Evolutionary conservation across 2,113 vertebrate species (phyloP).

Genomic region (Mus spicilegus): DNA sequence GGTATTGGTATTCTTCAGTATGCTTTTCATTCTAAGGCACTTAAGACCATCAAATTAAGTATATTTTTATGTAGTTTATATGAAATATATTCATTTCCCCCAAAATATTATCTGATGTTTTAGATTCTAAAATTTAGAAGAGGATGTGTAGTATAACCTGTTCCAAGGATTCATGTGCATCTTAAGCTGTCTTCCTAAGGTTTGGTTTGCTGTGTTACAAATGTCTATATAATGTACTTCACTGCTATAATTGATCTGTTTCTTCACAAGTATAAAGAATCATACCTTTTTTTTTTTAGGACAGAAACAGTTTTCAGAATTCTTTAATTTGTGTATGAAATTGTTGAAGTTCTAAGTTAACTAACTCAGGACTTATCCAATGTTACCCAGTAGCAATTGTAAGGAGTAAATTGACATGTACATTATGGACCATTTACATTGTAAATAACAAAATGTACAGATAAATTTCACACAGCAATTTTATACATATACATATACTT

Average conservation of each 20-base stretch:
- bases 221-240: background rate
- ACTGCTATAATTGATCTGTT: background rate
- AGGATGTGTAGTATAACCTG: background rate
- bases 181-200: conserved; percentile 25
- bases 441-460: conserved; percentile 34
- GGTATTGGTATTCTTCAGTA: background rate
- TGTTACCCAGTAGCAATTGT: conserved; percentile 4
- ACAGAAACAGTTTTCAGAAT: background rate
- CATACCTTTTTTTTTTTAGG: conserved; percentile 46
- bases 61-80: conserved; percentile 6
- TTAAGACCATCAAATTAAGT: conserved; percentile 39
- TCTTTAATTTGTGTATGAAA: conserved; percentile 28
- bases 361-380: background rate
- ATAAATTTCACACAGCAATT: background rate
- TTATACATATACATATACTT: background rate
- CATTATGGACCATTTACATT: background rate
- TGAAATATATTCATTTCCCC: conserved; percentile 4
- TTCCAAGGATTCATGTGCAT: conserved; percentile 22
- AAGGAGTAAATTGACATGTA: background rate
- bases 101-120: background rate
- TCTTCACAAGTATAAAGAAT: background rate
- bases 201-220: background rate
- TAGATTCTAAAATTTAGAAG: conserved; percentile 12
- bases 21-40: background rate
- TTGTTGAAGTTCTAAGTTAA: conserved; percentile 21